Base-by-base conservation (phyloP, 2,888 invertebrate genomes). In the Andricus quercusramuli region DNA sequence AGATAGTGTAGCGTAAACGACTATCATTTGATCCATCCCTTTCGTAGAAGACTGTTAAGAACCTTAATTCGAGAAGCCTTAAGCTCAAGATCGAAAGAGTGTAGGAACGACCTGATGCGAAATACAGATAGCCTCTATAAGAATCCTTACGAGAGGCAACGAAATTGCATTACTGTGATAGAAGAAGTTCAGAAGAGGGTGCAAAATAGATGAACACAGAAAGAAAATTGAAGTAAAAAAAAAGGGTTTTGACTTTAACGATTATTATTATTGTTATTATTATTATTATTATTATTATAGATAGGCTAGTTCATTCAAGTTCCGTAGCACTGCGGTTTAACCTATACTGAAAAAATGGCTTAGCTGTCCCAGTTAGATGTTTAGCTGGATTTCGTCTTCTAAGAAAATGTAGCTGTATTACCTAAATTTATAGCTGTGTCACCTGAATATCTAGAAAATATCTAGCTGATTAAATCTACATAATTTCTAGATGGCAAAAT, bases 71-170 rank as follows among this genome's bases (percentile, higher is more conserved):
- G 25, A 22, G 70, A 74, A 74, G 74, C 74, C 74, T 64, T 77
- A 44, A 64, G 32, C 37, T 11, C 32, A 32, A 47, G 59, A 56
- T 59, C 68, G 76, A 41, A 68, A 82, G 51, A 77, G 29, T 78
- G 32, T 78, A 17, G 41, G 20, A 79, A 78, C 62, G 76, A 67
- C 64, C 66, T 78, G 76, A 79, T 80, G 25, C 70, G 51, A 80
- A 47, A 51, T 79, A 78, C 76, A 77, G 78, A 79, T 80, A 78
- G 22, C 65, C 51, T 67, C 17, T 78, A 79, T 78, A 70, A 79
- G 67, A 80, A 80, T 62, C 78, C 66, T 59, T 78, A 83, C 51
- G 51, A 77, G 66, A 51, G 51, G 22, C n/a, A 80, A 44, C 20
- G 74, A 78, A 80, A 79, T 78, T 77, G 44, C 76, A 79, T 79